Conservation (phyloP, 2,113 vertebrate genomes). For the Strix aluco region DNA sequence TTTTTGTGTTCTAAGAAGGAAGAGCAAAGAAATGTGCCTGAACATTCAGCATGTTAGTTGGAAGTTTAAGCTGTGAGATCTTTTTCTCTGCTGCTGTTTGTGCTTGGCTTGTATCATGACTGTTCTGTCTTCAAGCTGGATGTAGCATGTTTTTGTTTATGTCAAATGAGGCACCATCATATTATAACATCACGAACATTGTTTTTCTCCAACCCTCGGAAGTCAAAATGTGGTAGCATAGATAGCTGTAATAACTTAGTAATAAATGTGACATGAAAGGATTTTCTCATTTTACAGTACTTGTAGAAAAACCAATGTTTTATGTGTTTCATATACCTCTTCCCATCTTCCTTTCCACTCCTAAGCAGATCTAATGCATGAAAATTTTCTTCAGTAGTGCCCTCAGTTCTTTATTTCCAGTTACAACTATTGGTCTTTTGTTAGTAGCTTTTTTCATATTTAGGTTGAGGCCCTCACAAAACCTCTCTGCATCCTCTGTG, state of each 20-base stretch:
- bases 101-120: background rate
- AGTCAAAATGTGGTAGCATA: background rate
- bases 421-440: background rate
- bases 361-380: background rate
- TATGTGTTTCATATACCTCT: background rate
- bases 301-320: constrained; percentile 19
- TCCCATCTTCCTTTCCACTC: background rate
- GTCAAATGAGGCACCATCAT: background rate
- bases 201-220: constrained; percentile 16
- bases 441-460: background rate
- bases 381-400: background rate
- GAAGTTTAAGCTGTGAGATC: background rate
- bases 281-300: background rate
- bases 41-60: background rate
- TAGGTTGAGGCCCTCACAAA: background rate
- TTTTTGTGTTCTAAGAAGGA: background rate
- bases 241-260: background rate
- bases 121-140: background rate
- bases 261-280: background rate
- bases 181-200: background rate
- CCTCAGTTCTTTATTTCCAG: background rate
- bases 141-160: background rate
- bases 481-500: background rate
- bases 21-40: background rate
- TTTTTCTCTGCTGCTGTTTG: background rate